Evolutionary conservation across 92 coral and sea anemone genomes (phyloP), one percentile per base, ranked within the genome.

Genomic region (Zoanthus sociatus): DNA sequence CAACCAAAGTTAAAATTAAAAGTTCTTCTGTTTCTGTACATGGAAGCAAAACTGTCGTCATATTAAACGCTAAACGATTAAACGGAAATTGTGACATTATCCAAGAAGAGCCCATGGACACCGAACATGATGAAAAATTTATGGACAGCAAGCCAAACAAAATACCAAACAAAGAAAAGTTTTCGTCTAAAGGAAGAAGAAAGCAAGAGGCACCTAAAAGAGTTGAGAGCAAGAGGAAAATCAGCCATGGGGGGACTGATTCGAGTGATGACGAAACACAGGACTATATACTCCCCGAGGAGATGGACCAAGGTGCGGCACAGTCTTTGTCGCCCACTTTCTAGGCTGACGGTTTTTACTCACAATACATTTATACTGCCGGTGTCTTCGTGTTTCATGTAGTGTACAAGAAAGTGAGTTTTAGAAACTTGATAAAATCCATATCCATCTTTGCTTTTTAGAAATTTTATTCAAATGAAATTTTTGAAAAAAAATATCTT

Each of bases 261-360:
- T 81, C 85, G 4, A 58, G 66, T 66, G 85, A 81, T 32, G 85
- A 81, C 31, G 85, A 81, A 45, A 81, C 85, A 12, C 85, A 81
- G 45, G 85, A 81, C 18, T 66, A 46, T 10, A 5, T 73, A 17
- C 55, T 81, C 6, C 85, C 85, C 13, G 85, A 81, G 75, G 85
- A 81, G 75, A 66, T 66, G 75, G 75, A 66, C 2, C 85, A 64
- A 6, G 75, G 66, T 3, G 30, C 16, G 21, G 21, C 85, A 7
- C 75, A 20, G 85, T 46, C 75, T 10, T 51, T 81, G 42, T 81
- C 85, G 31, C 85, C 15, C 47, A 47, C 47, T 26, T 81, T 64
- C 58, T 81, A 50, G 55, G 10, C 55, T 50, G 55, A 11, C 12
- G 7, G 7, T 9, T 50, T 7, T 50, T 50, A 50, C 55, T 9